Percentiles rank a stretch among this genome's conserved stretches.
phyloP scores from a whole-genome alignment of 2,113 vertebrate species.

The Ceuthmochares aereus region DNA sequence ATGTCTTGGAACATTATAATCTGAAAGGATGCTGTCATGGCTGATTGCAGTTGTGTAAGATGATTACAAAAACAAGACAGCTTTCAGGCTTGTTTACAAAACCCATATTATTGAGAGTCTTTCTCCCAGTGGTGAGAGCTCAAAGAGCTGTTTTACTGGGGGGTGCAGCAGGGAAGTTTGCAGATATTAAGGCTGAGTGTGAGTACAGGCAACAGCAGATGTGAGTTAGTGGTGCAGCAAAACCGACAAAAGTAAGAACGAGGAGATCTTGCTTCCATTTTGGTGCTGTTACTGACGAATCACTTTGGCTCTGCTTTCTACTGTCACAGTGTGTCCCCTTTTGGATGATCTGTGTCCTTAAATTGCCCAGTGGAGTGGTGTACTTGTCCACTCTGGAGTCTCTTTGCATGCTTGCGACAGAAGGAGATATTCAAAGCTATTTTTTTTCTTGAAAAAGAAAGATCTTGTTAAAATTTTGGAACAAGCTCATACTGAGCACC shows the following conservation, averaged over 20 bases:
- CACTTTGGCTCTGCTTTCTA: neutral
- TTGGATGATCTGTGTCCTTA: neutral
- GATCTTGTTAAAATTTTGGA: neutral
- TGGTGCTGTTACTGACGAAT: neutral
- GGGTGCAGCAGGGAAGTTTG: neutral
- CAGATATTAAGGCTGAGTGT: neutral
- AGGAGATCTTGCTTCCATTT: neutral
- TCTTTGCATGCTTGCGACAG: neutral
- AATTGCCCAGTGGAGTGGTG: neutral
- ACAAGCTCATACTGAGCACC: neutral
- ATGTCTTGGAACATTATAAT: conserved; percentile 9
- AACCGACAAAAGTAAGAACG: neutral
- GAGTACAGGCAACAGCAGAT: neutral
- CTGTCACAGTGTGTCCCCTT: neutral
- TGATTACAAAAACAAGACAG: conserved; percentile 9
- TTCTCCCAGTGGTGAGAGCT: neutral
- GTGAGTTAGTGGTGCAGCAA: neutral
- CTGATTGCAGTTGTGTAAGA: conserved; percentile 6
- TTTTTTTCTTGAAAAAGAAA: neutral
- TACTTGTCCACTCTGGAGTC: neutral
- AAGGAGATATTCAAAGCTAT: neutral
- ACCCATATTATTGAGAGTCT: neutral
- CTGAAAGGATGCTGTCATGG: conserved; percentile 53
- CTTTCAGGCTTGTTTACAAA: conserved; percentile 36
- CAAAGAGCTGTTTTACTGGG: neutral